These are phyloP conservation scores for Marmota monax DNA, from an alignment of 2,113 vertebrate species.

Conservation along the genomic window DNA sequence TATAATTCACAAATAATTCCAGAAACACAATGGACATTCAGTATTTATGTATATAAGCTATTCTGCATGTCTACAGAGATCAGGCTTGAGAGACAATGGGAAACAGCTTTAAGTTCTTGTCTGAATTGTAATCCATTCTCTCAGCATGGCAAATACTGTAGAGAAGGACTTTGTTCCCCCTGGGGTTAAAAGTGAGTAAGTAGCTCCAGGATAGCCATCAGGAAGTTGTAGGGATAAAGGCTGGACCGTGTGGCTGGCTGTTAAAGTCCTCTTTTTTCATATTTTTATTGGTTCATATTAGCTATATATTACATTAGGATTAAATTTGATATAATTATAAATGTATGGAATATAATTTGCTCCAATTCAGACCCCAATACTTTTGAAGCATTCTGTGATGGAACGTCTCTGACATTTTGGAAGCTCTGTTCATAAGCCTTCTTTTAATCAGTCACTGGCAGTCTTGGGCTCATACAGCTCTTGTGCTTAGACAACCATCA, in stretches of 20 bases:
- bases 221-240: background rate
- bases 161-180: background rate
- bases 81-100: background rate
- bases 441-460: background rate
- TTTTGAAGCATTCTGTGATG: background rate
- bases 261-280: background rate
- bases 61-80: background rate
- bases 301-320: too few relatives aligned
- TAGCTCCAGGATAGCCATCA: background rate
- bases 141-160: background rate
- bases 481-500: background rate
- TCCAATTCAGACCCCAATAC: too few relatives aligned
- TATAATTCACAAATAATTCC: background rate
- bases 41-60: background rate
- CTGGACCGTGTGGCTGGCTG: background rate
- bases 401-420: background rate
- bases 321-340: too few relatives aligned
- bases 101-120: background rate
- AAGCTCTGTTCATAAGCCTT: background rate
- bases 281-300: too few relatives aligned
- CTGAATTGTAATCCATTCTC: background rate
- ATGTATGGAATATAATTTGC: too few relatives aligned
- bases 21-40: background rate
- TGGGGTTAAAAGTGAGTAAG: background rate
- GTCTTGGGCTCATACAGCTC: background rate